Evolutionary conservation across 2,888 invertebrate species (phyloP).

Genomic region (Caenorhabditis sp.): DNA sequence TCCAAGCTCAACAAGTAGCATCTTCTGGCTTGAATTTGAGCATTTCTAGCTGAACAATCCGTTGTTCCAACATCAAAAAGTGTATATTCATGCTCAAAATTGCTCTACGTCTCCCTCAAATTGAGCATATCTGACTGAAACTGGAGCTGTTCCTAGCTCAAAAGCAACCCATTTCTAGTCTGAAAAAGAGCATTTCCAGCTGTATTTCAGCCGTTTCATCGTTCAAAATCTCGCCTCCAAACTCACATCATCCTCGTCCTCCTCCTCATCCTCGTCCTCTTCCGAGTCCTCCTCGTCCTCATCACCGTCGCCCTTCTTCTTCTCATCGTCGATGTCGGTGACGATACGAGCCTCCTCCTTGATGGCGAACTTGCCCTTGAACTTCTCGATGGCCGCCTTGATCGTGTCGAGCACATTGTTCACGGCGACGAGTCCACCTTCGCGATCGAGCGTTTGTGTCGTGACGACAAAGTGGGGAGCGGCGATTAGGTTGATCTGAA

Average conservation of each 20-base stretch:
- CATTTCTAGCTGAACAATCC: no score
- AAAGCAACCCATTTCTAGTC: no score
- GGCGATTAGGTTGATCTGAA: conserved; percentile 94
- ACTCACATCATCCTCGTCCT: conserved; percentile 67
- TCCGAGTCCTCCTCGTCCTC: conserved; percentile 76
- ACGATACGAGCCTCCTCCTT: conserved; percentile 98
- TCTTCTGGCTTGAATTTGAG: no score
- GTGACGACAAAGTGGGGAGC: conserved; percentile 99
- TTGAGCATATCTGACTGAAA: no score
- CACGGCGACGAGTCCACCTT: conserved; percentile 88
- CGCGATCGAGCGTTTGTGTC: conserved; percentile 96
- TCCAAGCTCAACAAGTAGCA: no score
- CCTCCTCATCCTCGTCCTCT: conserved; percentile 79
- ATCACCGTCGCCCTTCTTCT: conserved; percentile 84
- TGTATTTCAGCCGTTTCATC: no score
- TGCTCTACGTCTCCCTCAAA: no score
- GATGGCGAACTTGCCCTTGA: conserved; percentile 94
- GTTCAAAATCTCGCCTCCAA: no score
- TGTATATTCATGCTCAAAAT: no score
- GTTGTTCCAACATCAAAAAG: no score
- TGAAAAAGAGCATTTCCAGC: no score
- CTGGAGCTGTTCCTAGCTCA: no score
- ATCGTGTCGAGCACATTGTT: conserved; percentile 94
- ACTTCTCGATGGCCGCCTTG: conserved; percentile 89
- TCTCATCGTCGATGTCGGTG: conserved; percentile 97